Percentiles rank a stretch among this genome's conserved stretches.
Evolutionary conservation across 2,888 invertebrate species (phyloP).

Genomic region (Marronus borbonicus): DNA sequence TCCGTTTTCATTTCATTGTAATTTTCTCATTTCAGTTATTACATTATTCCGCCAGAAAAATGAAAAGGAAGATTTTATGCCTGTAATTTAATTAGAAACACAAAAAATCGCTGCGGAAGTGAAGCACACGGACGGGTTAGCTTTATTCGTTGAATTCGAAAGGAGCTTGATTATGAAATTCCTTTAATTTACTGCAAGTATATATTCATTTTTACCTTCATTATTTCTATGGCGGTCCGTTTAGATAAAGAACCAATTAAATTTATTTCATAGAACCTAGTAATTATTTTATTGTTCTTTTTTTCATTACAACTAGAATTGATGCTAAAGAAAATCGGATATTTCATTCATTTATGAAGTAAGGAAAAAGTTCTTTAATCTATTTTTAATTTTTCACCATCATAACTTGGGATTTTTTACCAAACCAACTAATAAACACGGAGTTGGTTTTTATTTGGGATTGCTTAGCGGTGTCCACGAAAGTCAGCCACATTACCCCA

Average conservation of each 20-base stretch:
- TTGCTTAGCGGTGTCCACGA: too few species aligned
- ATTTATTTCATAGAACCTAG: conserved; percentile 10
- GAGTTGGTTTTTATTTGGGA: too few species aligned
- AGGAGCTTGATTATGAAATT: conserved; percentile 12
- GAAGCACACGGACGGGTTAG: background rate
- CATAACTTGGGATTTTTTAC: too few species aligned
- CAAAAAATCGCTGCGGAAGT: background rate
- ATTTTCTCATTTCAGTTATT: background rate
- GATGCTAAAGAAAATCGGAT: too few species aligned
- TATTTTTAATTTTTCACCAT: background rate
- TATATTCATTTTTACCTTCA: background rate
- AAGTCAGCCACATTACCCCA: too few species aligned
- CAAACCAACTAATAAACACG: too few species aligned
- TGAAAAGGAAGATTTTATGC: background rate
- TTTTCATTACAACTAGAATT: background rate
- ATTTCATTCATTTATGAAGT: background rate
- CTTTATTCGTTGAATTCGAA: conserved; percentile 9
- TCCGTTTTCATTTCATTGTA: too few species aligned
- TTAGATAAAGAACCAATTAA: conserved; percentile 24
- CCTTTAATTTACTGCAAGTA: conserved; percentile 26
- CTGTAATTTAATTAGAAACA: background rate
- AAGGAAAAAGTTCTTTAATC: background rate
- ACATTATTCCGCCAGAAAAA: background rate
- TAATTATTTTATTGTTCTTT: background rate
- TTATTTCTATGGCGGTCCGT: background rate